phyloP scores from a whole-genome alignment of 2,888 invertebrate genomes.

The Cremastinae sp. region DNA sequence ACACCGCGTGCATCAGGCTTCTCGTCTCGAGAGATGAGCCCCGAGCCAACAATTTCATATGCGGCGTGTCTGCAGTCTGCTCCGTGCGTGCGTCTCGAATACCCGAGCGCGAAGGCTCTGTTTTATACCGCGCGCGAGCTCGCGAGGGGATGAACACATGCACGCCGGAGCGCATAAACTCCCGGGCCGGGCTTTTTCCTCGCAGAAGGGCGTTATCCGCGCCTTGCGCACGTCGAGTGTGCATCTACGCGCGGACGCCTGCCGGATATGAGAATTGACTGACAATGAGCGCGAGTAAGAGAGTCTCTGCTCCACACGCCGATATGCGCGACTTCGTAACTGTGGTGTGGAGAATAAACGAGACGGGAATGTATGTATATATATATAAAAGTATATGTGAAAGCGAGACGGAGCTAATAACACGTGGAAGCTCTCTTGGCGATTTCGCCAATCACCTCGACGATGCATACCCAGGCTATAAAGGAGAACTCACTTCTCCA shows the following conservation, averaged over 20 bases:
- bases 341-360: conserved; percentile 3
- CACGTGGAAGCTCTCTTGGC: conserved; percentile 34
- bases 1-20: conserved; percentile 42
- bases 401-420: conserved; percentile 34
- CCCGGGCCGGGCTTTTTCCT: too few species aligned
- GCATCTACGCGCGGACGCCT: too few species aligned
- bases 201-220: too few species aligned
- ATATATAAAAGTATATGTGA: too few species aligned
- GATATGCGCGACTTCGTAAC: conserved; percentile 23
- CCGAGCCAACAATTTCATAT: conserved; percentile 58
- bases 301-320: conserved; percentile 35
- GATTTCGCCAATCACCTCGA: conserved; percentile 18
- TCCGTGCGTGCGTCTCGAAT: conserved; percentile 54
- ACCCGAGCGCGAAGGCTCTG: conserved; percentile 28
- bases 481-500: not conserved
- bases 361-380: too few species aligned
- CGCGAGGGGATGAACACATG: not conserved
- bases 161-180: not conserved
- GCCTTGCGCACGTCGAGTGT: too few species aligned
- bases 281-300: conserved; percentile 59
- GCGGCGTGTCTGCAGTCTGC: conserved; percentile 40
- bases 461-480: too few species aligned
- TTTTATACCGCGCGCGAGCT: too few species aligned
- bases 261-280: conserved; percentile 46
- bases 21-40: conserved; percentile 41